Conservation (phyloP, 2,797 vertebrate species). For the Anolis apletophallus region DNA sequence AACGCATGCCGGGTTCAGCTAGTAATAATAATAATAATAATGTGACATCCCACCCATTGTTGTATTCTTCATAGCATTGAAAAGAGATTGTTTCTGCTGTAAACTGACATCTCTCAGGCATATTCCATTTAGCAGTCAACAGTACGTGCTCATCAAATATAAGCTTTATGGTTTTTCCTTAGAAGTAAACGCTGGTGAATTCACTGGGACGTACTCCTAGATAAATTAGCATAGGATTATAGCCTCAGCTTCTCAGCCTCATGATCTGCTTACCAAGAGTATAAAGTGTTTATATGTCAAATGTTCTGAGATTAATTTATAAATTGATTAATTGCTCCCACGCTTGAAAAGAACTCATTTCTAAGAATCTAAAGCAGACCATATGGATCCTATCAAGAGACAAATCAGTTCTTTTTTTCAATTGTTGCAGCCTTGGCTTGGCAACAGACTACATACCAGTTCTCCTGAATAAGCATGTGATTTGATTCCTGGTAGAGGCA, state of each 20-base stretch:
- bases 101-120: not conserved
- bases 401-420: not conserved
- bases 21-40: too few relatives aligned
- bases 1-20: too few relatives aligned
- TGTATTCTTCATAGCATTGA: not conserved
- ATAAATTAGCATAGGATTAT: not conserved
- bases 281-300: constrained; percentile 12
- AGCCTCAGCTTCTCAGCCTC: not conserved
- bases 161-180: not conserved
- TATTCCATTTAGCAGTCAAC: not conserved
- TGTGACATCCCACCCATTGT: not conserved
- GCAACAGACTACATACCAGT: not conserved
- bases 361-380: constrained; percentile 4
- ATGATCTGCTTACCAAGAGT: not conserved
- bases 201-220: not conserved
- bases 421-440: not conserved
- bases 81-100: not conserved
- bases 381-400: not conserved
- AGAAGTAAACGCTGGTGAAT: not conserved
- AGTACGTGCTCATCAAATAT: not conserved
- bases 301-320: constrained; percentile 15
- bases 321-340: constrained; percentile 24
- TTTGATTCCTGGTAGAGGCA: not conserved
- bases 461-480: not conserved
- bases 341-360: constrained; percentile 1